phyloP scores from a whole-genome alignment of 2,888 invertebrate genomes.

The Panopea generosa region DNA sequence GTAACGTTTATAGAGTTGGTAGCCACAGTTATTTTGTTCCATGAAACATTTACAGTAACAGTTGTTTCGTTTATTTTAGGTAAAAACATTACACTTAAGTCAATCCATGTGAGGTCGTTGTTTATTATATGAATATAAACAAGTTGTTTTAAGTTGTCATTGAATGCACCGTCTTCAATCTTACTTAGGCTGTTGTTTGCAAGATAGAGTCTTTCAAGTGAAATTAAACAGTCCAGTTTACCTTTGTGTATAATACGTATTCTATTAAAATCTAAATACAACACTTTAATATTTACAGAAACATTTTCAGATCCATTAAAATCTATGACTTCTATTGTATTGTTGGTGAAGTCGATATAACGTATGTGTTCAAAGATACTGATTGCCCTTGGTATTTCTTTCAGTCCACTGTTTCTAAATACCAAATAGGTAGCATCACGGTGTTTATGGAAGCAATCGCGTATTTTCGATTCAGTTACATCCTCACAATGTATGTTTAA shows the following conservation, averaged over 20 bases:
- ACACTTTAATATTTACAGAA: constrained; percentile 11
- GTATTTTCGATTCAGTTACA: too few species aligned
- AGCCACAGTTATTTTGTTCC: constrained; percentile 19
- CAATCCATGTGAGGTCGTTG: constrained; percentile 29
- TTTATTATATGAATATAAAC: constrained; percentile 15
- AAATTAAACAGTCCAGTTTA: constrained; percentile 32
- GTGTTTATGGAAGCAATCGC: constrained; percentile 18
- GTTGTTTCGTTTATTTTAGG: background rate
- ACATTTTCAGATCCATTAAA: constrained; percentile 1
- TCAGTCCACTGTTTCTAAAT: constrained; percentile 24
- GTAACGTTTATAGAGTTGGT: constrained; percentile 39
- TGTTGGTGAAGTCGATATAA: constrained; percentile 30
- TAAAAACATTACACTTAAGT: constrained; percentile 19
- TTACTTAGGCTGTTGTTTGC: constrained; percentile 23
- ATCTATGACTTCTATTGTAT: constrained; percentile 16
- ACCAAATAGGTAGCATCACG: background rate
- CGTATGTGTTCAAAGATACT: constrained; percentile 10
- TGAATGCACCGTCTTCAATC: constrained; percentile 46
- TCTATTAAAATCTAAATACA: constrained; percentile 30
- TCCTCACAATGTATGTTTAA: too few species aligned
- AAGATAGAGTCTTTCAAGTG: constrained; percentile 15
- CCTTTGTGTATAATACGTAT: constrained; percentile 24
- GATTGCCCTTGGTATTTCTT: constrained; percentile 19
- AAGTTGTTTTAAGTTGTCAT: constrained; percentile 14
- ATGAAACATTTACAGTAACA: constrained; percentile 22